Evolutionary conservation across 2,888 invertebrate genomes (phyloP).

Genomic region (Thera obeliscata): DNA sequence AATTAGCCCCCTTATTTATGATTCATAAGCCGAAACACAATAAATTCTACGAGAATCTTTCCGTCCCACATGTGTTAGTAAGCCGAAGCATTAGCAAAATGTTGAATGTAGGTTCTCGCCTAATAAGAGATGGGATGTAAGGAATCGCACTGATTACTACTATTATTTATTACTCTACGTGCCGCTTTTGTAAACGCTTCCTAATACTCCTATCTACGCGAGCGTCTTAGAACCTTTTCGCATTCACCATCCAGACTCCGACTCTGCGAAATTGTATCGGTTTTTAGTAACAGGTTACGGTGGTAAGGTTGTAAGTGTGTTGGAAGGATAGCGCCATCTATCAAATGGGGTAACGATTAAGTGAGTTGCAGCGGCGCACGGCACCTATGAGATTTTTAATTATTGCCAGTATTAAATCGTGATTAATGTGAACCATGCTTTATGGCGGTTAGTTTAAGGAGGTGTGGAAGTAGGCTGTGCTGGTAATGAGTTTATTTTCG

Average conservation of each 20-base stretch:
- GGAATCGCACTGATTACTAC: slow-evolving; percentile 84
- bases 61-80: slow-evolving; percentile 82
- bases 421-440: slow-evolving; percentile 66
- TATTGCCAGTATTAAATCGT: slow-evolving; percentile 72
- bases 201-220: slow-evolving; percentile 75
- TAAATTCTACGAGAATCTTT: slow-evolving; percentile 81
- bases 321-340: slow-evolving; percentile 65
- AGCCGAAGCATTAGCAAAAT: slow-evolving; percentile 80
- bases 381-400: slow-evolving; percentile 78
- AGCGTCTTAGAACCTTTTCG: slow-evolving; percentile 68
- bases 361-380: slow-evolving; percentile 67
- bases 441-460: slow-evolving; percentile 45
- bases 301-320: slow-evolving; percentile 61
- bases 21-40: slow-evolving; percentile 83
- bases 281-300: slow-evolving; percentile 32
- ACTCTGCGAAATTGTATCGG: slow-evolving; percentile 18
- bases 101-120: slow-evolving; percentile 82
- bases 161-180: slow-evolving; percentile 84
- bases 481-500: slow-evolving; percentile 10
- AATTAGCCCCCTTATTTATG: slow-evolving; percentile 83
- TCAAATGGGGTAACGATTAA: slow-evolving; percentile 78
- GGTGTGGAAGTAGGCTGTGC: slow-evolving; percentile 20
- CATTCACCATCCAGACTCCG: slow-evolving; percentile 35
- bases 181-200: slow-evolving; percentile 82
- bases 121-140: slow-evolving; percentile 83